Evolutionary conservation across 1,140 invertebrate species (phyloP).

Genomic region (Orussus abietinus): DNA sequence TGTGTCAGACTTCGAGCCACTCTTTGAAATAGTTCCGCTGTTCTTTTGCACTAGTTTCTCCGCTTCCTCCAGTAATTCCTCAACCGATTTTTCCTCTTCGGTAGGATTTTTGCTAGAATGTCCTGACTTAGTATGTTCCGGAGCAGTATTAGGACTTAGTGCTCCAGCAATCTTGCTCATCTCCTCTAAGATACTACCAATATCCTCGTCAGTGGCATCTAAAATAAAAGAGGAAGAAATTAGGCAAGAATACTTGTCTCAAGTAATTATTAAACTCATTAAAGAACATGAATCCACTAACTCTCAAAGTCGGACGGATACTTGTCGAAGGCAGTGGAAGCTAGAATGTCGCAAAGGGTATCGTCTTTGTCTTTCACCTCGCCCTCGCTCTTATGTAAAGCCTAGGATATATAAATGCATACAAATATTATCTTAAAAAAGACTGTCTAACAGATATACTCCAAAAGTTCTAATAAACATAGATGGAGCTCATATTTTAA

Average conservation of each 20-base stretch:
- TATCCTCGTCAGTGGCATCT: constrained; percentile 50
- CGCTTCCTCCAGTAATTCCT: constrained; percentile 47
- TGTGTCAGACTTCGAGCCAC: constrained; percentile 32
- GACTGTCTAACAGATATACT: not conserved
- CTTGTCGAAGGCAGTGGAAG: constrained; percentile 44
- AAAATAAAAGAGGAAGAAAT: not conserved
- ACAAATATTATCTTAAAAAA: constrained; percentile 5
- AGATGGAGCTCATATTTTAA: too few species aligned
- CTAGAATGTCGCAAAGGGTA: constrained; percentile 41
- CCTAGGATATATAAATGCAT: constrained; percentile 17
- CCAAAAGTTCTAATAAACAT: constrained; percentile 10
- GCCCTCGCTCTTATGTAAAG: constrained; percentile 27
- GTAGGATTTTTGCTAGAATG: constrained; percentile 29
- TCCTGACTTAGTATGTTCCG: constrained; percentile 29
- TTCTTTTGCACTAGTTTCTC: constrained; percentile 46
- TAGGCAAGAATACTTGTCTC: constrained; percentile 5
- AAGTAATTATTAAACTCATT: not conserved
- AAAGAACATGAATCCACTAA: constrained; percentile 23
- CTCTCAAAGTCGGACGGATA: constrained; percentile 49
- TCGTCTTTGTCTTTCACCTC: constrained; percentile 39
- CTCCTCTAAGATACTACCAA: constrained; percentile 48
- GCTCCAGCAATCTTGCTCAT: constrained; percentile 47
- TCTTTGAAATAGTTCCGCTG: constrained; percentile 38
- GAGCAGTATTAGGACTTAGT: constrained; percentile 37
- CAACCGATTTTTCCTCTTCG: constrained; percentile 45